phyloP scores from a whole-genome alignment of 1,140 invertebrate species.

The Ceratina japonica region DNA sequence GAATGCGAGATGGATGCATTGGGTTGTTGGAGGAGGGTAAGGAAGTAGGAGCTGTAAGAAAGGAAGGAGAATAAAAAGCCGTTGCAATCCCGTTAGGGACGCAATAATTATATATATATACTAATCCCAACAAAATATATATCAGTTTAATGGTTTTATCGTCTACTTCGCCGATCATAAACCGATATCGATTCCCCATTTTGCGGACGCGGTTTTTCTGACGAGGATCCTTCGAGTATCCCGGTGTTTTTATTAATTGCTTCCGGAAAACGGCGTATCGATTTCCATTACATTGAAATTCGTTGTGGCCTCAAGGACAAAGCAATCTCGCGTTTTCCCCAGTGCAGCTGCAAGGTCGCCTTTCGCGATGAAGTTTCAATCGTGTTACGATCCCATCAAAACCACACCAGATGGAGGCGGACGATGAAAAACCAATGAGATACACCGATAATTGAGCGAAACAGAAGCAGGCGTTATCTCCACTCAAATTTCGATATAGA shows the following conservation, averaged over 20 bases:
- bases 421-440: slow-evolving; percentile 24
- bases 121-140: no score
- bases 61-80: no score
- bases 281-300: slow-evolving; percentile 33
- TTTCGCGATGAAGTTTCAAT: slow-evolving; percentile 54
- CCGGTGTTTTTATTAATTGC: neutral
- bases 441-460: slow-evolving; percentile 10
- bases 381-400: slow-evolving; percentile 52
- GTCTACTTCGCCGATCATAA: neutral
- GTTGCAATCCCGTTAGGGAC: no score
- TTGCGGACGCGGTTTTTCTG: neutral
- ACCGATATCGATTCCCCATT: neutral
- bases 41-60: no score
- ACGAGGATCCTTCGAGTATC: neutral
- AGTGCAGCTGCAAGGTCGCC: slow-evolving; percentile 32
- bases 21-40: no score
- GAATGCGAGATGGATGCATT: no score
- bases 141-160: no score
- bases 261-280: slow-evolving; percentile 12
- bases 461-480: neutral
- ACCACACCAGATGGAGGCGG: slow-evolving; percentile 37
- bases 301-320: neutral
- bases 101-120: no score
- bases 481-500: no score
- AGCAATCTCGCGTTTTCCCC: slow-evolving; percentile 36